Conservation (phyloP, 2,888 invertebrate genomes). For the Acanthococcus lagerstroemiae region DNA sequence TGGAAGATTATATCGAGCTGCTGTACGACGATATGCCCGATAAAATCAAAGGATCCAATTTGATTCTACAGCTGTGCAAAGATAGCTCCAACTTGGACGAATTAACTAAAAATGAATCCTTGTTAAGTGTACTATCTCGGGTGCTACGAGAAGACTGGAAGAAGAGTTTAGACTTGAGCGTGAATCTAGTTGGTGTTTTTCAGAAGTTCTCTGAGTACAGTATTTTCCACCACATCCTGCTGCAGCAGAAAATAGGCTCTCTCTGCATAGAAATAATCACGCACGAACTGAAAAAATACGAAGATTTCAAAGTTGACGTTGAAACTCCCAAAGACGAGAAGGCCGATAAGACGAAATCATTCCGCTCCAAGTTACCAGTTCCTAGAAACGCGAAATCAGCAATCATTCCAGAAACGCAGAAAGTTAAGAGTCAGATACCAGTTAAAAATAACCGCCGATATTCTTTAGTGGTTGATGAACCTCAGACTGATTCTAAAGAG, state of each 20-base stretch:
- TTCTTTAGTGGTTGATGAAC: slow-evolving; percentile 9
- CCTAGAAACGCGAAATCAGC: slow-evolving; percentile 32
- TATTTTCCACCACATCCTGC: slow-evolving; percentile 86
- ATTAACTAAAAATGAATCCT: slow-evolving; percentile 77
- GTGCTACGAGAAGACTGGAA: slow-evolving; percentile 97
- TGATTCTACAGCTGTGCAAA: slow-evolving; percentile 82
- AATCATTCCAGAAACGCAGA: slow-evolving; percentile 24
- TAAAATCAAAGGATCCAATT: slow-evolving; percentile 82
- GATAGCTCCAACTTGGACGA: slow-evolving; percentile 90
- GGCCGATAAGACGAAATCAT: slow-evolving; percentile 38
- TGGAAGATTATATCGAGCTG: slow-evolving; percentile 90
- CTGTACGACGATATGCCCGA: slow-evolving; percentile 90
- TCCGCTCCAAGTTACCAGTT: slow-evolving; percentile 33
- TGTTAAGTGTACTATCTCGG: slow-evolving; percentile 87
- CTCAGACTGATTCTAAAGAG: slow-evolving; percentile 19
- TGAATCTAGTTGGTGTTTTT: slow-evolving; percentile 92
- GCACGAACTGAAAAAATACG: slow-evolving; percentile 85
- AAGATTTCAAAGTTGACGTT: slow-evolving; percentile 75
- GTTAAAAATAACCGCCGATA: slow-evolving; percentile 19
- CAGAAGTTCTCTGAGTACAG: slow-evolving; percentile 94
- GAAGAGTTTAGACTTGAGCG: slow-evolving; percentile 88
- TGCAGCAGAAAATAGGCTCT: slow-evolving; percentile 85
- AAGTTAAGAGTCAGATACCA: slow-evolving; percentile 33
- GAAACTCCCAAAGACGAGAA: slow-evolving; percentile 43
- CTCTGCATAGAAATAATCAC: slow-evolving; percentile 94